Evolutionary conservation across 2,888 invertebrate species (phyloP).

Genomic region (Andrena praecox): DNA sequence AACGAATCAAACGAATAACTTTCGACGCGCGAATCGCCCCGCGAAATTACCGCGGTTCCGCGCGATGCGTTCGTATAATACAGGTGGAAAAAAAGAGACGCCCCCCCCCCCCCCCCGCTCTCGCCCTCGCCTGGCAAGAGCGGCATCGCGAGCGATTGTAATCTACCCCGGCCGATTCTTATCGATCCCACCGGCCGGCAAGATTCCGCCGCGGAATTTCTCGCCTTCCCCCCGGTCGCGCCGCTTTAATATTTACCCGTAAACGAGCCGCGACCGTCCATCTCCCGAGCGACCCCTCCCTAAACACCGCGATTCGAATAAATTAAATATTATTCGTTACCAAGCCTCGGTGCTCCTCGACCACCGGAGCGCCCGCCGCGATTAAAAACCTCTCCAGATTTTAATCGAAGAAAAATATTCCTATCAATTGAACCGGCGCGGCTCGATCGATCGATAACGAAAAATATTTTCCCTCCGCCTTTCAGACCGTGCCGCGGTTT

Average conservation of each 20-base stretch:
- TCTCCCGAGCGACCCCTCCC: background rate
- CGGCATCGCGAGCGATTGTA: slow-evolving; percentile 1
- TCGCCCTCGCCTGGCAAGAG: background rate
- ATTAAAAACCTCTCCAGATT: slow-evolving; percentile 54
- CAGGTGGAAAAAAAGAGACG: slow-evolving; percentile 8
- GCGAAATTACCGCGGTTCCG: slow-evolving; percentile 68
- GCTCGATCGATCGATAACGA: slow-evolving; percentile 34
- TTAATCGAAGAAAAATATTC: slow-evolving; percentile 59
- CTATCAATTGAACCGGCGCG: slow-evolving; percentile 28
- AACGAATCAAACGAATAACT: slow-evolving; percentile 75
- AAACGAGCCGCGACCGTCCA: background rate
- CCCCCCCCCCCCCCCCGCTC: background rate
- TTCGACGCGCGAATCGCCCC: slow-evolving; percentile 72
- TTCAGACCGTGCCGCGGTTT: slow-evolving; percentile 10
- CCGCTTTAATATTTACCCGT: slow-evolving; percentile 21
- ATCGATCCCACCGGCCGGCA: slow-evolving; percentile 33
- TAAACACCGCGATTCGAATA: slow-evolving; percentile 24
- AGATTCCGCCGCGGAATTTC: slow-evolving; percentile 24
- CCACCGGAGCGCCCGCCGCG: slow-evolving; percentile 22
- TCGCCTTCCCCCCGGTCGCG: background rate
- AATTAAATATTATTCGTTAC: slow-evolving; percentile 51
- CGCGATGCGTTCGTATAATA: slow-evolving; percentile 63
- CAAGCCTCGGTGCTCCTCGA: slow-evolving; percentile 30
- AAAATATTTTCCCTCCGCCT: slow-evolving; percentile 28
- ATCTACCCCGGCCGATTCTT: slow-evolving; percentile 28